Conservation (phyloP, 2,113 vertebrate genomes). For the Indicator indicator region DNA sequence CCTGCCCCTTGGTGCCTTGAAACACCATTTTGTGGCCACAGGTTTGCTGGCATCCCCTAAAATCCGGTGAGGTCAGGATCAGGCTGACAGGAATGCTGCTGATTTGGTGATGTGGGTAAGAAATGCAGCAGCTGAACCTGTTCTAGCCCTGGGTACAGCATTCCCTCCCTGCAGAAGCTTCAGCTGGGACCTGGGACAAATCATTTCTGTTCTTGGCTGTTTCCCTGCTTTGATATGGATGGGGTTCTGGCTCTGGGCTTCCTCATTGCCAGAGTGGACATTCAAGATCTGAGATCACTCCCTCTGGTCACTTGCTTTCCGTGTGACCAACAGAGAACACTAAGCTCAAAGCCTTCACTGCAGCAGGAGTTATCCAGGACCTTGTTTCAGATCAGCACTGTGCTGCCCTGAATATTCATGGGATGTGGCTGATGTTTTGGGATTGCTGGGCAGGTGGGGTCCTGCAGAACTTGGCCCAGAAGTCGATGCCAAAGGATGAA, state of each 20-base stretch:
- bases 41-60: not conserved
- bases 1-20: not conserved
- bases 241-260: not conserved
- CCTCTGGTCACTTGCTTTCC: not conserved
- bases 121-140: not conserved
- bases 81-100: not conserved
- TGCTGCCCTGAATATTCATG: rapidly evolving
- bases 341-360: not conserved
- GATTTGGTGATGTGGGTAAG: rapidly evolving
- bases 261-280: not conserved
- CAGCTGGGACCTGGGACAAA: not conserved
- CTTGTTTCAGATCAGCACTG: not conserved
- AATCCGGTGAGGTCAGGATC: not conserved
- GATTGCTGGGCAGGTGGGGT: not conserved
- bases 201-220: not conserved
- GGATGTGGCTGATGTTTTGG: not conserved
- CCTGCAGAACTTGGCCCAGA: not conserved
- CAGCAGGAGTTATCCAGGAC: not conserved
- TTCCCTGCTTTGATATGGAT: not conserved
- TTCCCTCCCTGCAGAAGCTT: not conserved
- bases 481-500: not conserved
- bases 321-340: not conserved
- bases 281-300: not conserved
- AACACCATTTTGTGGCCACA: not conserved
- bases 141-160: not conserved